A percentile compares a stretch with the other conserved stretches of the same genome.
phyloP scores from a whole-genome alignment of 2,113 vertebrate genomes.

The Misgurnus anguillicaudatus region DNA sequence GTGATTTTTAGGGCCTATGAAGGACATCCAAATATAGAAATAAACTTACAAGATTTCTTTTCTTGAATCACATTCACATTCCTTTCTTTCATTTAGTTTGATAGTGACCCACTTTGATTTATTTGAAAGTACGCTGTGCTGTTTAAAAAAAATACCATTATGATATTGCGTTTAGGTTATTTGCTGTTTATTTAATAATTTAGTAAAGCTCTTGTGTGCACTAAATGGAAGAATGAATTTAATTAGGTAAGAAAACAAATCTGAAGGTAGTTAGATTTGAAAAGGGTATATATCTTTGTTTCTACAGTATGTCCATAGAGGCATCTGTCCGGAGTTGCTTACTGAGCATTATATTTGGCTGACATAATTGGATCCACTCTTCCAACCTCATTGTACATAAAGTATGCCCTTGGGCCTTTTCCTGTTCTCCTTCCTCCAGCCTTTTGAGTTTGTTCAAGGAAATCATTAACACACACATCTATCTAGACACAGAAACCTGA shows the following conservation, averaged over 20 bases:
- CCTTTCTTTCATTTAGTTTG: not conserved
- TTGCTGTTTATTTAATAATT: conserved; percentile 1
- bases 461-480: conserved; percentile 16
- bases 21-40: conserved; percentile 32
- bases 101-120: conserved; percentile 12
- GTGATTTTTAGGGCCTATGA: not conserved
- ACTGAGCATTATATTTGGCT: not conserved
- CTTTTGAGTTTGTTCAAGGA: not conserved
- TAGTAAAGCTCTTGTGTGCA: not conserved
- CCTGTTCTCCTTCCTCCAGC: conserved; percentile 9
- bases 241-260: not conserved
- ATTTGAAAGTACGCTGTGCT: not conserved
- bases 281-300: not conserved
- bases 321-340: not conserved
- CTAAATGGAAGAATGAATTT: not conserved
- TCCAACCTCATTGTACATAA: conserved; percentile 22
- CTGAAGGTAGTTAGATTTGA: not conserved
- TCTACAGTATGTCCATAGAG: not conserved
- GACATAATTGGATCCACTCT: conserved; percentile 18
- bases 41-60: not conserved
- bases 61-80: not conserved
- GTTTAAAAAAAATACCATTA: not conserved
- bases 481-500: conserved; percentile 30
- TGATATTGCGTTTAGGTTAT: not conserved
- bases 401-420: conserved; percentile 30